A percentile compares a stretch with the other conserved stretches of the same genome.
phyloP scores from a whole-genome alignment of 2,888 invertebrate species.

The Machimus rusticus region DNA sequence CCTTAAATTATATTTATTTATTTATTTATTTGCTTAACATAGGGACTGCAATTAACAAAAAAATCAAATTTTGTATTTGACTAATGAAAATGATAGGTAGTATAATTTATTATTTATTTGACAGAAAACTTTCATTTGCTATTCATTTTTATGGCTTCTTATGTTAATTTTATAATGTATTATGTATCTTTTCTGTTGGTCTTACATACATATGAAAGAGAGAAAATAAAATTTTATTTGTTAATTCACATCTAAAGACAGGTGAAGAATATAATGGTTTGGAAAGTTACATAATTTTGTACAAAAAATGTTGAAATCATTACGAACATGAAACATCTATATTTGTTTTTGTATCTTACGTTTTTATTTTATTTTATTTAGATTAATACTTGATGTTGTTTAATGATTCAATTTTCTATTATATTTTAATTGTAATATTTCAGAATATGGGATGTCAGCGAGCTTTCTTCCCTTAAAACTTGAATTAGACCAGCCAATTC shows the following conservation, averaged over 20 bases:
- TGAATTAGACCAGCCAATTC: neutral
- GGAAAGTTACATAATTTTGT: neutral
- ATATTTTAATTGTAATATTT: neutral
- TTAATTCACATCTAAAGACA: neutral
- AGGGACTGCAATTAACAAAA: no score
- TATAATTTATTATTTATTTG: no score
- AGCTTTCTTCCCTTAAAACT: neutral
- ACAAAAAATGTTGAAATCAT: neutral
- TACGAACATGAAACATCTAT: neutral
- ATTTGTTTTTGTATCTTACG: neutral
- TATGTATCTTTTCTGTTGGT: neutral
- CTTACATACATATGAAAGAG: neutral
- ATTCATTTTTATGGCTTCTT: no score
- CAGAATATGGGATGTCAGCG: neutral
- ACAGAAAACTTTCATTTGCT: no score
- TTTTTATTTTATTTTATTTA: neutral
- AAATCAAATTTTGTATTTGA: no score
- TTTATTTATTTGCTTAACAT: no score
- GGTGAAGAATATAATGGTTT: neutral
- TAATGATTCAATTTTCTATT: neutral
- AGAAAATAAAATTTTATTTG: neutral
- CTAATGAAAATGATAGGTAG: no score
- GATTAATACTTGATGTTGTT: neutral
- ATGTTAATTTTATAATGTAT: neutral
- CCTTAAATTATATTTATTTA: no score